A percentile compares a stretch with the other conserved stretches of the same genome.
Conservation (phyloP, 2,113 vertebrate genomes). For the Tympanuchus pallidicinctus region DNA sequence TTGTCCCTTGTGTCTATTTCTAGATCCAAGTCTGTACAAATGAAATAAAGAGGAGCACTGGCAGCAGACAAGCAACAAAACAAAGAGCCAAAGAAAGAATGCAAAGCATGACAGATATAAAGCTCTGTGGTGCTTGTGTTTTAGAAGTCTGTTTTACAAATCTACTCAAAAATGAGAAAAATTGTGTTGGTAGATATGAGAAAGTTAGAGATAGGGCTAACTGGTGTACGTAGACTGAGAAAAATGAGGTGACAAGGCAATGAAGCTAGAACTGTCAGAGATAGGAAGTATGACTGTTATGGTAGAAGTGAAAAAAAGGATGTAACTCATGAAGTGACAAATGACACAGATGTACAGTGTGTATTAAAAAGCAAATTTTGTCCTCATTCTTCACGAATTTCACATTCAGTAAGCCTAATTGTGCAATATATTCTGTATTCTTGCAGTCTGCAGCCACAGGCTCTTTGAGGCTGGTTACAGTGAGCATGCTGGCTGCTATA, state of each 20-base stretch:
- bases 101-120: background rate
- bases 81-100: background rate
- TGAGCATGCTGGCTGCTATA: constrained; percentile 12
- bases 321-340: constrained; percentile 24
- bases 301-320: constrained; percentile 20
- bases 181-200: background rate
- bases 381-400: constrained; percentile 45
- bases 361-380: background rate
- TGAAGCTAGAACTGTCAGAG: constrained; percentile 17
- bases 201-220: background rate
- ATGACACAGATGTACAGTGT: background rate
- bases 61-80: background rate
- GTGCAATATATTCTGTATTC: background rate
- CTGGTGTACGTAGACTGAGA: background rate
- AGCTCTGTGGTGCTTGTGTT: background rate
- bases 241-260: constrained; percentile 48
- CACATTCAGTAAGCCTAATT: background rate
- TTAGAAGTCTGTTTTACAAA: background rate
- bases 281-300: background rate
- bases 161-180: constrained; percentile 12
- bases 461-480: constrained; percentile 12
- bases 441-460: background rate
- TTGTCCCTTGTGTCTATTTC: background rate
- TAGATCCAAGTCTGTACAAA: background rate
- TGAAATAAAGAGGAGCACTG: background rate